Evolutionary conservation across 2,113 vertebrate genomes (phyloP), one percentile per base, ranked within the genome.

Genomic region (Chunga burmeisteri): DNA sequence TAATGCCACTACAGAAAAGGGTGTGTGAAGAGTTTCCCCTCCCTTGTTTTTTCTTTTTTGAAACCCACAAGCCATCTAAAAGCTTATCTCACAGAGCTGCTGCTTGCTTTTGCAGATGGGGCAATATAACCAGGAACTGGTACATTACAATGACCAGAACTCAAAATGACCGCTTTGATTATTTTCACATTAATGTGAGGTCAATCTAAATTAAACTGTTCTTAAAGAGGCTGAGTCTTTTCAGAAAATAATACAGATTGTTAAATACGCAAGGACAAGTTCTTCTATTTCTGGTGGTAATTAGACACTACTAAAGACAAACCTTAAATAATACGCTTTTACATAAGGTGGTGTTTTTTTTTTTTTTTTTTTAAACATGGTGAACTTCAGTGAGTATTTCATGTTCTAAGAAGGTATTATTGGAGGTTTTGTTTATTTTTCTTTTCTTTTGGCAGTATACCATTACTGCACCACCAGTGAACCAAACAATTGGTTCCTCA

Each of bases 51-150:
- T 10, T 5, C 18, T 32, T 42, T 25, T 58, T 56, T 30, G 9
- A 61, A 70, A 36, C 10, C 22, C 6, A 55, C 10, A 53, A 59
- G 13, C 25, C 19, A 81, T 19, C 40, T 49, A 32, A 87, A 89
- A 79, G 19, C 19, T 56, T 44, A 42, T 52, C 29, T 18, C 26
- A 55, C 0, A 0, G 0, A 72, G n/a, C 30, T 66, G 40, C 44
- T 83, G 62, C 22, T 20, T 79, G 81, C 46, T 82, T 75, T 56
- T 73, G 38, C 81, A 92, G 47, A 72, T 53, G 30, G 79, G 6
- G 40, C 34, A 79, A 46, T 25, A 61, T 7, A 90, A 71, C 27
- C 18, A 81, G 11, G 15, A 91, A 72, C 15, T 30, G 17, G 23
- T 30, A 77, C 0, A 7, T 61, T 23, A 32, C 21, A 58, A 42